These are phyloP conservation scores for Pecten maximus DNA, from an alignment of 2,888 invertebrate genomes.

Conservation along the genomic window DNA sequence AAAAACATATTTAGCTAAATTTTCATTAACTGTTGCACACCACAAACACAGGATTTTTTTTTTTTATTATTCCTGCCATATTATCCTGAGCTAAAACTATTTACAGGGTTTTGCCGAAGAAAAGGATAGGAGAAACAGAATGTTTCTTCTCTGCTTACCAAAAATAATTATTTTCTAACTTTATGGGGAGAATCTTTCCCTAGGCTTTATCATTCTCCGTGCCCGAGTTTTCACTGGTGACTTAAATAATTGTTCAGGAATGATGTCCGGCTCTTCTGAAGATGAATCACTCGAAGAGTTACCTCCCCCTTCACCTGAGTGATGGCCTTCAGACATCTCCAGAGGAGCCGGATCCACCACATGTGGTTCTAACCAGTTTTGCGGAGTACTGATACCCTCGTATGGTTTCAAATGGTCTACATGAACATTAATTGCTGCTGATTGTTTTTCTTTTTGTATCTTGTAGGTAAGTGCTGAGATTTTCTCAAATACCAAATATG, in stretches of 20 bases:
- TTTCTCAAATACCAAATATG: slow-evolving; percentile 47
- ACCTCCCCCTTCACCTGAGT: not conserved
- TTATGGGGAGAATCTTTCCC: slow-evolving; percentile 24
- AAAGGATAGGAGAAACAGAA: too few relatives aligned
- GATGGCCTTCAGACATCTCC: not conserved
- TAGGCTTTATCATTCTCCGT: slow-evolving; percentile 38
- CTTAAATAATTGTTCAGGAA: not conserved
- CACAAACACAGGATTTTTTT: too few relatives aligned
- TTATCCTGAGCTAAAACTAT: too few relatives aligned
- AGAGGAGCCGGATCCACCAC: not conserved
- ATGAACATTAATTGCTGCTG: slow-evolving; percentile 44
- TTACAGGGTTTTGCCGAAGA: too few relatives aligned
- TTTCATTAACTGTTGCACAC: too few relatives aligned
- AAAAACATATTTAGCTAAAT: too few relatives aligned
- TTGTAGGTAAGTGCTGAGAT: slow-evolving; percentile 47
- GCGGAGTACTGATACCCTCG: slow-evolving; percentile 42
- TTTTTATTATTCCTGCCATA: too few relatives aligned
- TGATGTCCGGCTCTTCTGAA: not conserved
- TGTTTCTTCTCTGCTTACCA: too few relatives aligned
- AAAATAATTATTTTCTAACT: too few relatives aligned
- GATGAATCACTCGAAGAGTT: not conserved
- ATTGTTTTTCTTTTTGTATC: slow-evolving; percentile 45
- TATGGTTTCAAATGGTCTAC: slow-evolving; percentile 57
- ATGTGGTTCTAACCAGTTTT: slow-evolving; percentile 43
- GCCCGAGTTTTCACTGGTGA: not conserved